Percentiles rank a stretch among this genome's conserved stretches.
phyloP scores from a whole-genome alignment of 2,113 vertebrate species.

The Hydropotes inermis region DNA sequence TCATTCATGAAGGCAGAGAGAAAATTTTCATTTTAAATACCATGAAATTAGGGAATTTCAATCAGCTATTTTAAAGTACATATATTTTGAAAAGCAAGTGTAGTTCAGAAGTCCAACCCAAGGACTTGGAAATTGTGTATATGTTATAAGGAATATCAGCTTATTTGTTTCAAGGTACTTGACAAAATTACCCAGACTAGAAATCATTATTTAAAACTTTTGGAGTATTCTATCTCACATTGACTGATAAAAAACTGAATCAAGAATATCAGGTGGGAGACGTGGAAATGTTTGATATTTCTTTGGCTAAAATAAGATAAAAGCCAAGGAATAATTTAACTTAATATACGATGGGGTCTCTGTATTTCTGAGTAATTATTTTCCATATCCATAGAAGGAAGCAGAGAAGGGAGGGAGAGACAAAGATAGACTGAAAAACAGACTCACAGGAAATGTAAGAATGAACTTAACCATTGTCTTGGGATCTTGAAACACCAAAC shows the following conservation, averaged over 20 bases:
- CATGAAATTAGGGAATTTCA: not conserved
- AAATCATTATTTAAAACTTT: not conserved
- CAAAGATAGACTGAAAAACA: not conserved
- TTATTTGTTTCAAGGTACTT: not conserved
- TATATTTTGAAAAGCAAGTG: not conserved
- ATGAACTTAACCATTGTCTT: not conserved
- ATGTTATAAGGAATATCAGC: not conserved
- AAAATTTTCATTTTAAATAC: not conserved
- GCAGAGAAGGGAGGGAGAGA: not conserved
- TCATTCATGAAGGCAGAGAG: not conserved
- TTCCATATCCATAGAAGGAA: not conserved
- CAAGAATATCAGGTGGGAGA: not conserved
- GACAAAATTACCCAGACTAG: not conserved
- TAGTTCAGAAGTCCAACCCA: not conserved
- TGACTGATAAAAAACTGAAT: not conserved
- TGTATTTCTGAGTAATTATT: not conserved
- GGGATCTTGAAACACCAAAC: not conserved
- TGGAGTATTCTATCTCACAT: not conserved
- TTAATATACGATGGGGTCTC: not conserved
- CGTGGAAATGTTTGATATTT: not conserved
- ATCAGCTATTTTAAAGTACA: not conserved
- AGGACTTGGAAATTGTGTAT: not conserved
- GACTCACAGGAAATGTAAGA: not conserved
- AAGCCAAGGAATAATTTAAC: not conserved
- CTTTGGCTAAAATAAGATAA: slow-evolving; percentile 12